phyloP scores from a whole-genome alignment of 2,888 invertebrate species.

The Anodontia alba region DNA sequence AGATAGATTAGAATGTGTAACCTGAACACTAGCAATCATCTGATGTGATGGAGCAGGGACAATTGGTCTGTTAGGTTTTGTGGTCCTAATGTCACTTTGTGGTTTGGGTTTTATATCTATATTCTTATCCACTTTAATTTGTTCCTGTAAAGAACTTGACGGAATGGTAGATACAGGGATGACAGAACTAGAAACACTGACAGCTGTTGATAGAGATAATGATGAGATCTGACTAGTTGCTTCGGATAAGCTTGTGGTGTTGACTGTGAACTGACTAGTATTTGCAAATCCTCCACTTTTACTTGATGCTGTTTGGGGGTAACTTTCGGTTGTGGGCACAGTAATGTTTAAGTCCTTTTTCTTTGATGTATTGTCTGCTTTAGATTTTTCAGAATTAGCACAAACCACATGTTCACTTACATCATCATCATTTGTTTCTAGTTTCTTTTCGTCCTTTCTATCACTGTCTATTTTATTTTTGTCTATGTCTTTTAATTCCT shows the following conservation, averaged over 20 bases:
- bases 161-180: conserved; percentile 66
- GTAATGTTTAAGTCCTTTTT: conserved; percentile 38
- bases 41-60: conserved; percentile 80
- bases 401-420: conserved; percentile 19
- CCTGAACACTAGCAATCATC: conserved; percentile 73
- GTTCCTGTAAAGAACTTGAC: conserved; percentile 45
- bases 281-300: background rate
- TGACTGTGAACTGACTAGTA: conserved; percentile 46
- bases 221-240: conserved; percentile 34
- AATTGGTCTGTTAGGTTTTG: conserved; percentile 77
- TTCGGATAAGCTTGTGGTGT: conserved; percentile 23
- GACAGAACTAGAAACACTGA: conserved; percentile 28
- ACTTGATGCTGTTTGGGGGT: background rate
- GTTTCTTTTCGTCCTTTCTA: conserved; percentile 50
- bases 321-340: background rate
- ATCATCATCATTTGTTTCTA: conserved; percentile 40
- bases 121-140: conserved; percentile 54
- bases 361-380: conserved; percentile 47
- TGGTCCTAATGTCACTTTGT: conserved; percentile 45
- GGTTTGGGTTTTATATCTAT: conserved; percentile 71
- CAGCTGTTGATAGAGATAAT: conserved; percentile 29
- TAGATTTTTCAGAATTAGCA: conserved; percentile 17
- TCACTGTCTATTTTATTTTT: conserved; percentile 38
- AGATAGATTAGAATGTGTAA: conserved; percentile 70
- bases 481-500: conserved; percentile 38